Conservation (phyloP, 1,140 invertebrate species). For the Leptonema lineaticorne region DNA sequence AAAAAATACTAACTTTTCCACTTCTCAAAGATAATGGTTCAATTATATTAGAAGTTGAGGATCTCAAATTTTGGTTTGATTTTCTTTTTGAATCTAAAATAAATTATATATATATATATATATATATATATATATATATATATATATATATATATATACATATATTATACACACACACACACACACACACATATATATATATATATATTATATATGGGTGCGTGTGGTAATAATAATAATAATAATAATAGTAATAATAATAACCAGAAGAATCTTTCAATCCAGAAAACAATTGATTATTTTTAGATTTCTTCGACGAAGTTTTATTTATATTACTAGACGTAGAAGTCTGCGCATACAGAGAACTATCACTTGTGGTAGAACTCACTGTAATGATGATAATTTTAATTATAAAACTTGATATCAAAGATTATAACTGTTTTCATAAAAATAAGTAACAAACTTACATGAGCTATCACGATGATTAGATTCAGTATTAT, state of each 20-base stretch:
- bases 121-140: too few species aligned
- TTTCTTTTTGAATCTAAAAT: constrained; percentile 5
- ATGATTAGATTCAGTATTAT: background rate
- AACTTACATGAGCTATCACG: constrained; percentile 24
- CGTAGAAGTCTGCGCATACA: constrained; percentile 23
- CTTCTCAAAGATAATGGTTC: constrained; percentile 5
- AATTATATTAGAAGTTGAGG: background rate
- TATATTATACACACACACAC: background rate
- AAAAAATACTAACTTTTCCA: background rate
- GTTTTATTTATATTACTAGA: background rate
- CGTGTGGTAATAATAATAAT: background rate
- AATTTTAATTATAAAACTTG: too few species aligned
- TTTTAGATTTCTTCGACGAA: constrained; percentile 1
- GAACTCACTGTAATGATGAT: constrained; percentile 33
- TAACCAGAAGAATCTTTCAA: background rate
- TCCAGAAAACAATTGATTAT: background rate
- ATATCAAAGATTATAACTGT: too few species aligned
- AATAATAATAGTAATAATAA: background rate
- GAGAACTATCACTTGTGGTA: constrained; percentile 34
- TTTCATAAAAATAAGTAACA: too few species aligned
- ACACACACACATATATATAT: background rate
- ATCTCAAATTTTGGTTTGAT: background rate
- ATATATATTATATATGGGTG: background rate
- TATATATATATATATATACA: too few species aligned
- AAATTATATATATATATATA: too few species aligned